A percentile compares a stretch with the other conserved stretches of the same genome.
Conservation (phyloP, 1,140 invertebrate genomes). For the Pseudachorutes palmiensis region DNA sequence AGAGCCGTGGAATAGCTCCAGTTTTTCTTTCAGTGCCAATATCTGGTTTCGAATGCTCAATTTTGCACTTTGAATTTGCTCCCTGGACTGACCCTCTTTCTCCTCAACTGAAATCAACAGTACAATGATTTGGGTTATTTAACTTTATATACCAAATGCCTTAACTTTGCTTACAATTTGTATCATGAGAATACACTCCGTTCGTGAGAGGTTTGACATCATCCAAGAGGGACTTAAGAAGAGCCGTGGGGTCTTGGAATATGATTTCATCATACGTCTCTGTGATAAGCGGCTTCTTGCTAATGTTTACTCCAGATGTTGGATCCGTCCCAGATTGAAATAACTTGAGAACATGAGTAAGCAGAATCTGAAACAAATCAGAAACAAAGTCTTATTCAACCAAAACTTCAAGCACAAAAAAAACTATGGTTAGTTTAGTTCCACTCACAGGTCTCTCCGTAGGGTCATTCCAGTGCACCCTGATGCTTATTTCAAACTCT, state of each 20-base stretch:
- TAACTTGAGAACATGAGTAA: conserved; percentile 91
- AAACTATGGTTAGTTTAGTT: neutral
- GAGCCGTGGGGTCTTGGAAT: conserved; percentile 85
- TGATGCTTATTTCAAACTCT: conserved; percentile 98
- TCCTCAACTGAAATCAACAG: neutral
- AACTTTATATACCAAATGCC: neutral
- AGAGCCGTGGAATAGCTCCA: conserved; percentile 53
- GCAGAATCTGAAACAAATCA: conserved; percentile 63
- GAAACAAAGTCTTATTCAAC: too few relatives aligned
- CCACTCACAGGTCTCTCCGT: conserved; percentile 82
- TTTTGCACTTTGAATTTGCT: neutral
- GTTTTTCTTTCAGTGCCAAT: neutral
- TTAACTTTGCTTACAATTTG: neutral
- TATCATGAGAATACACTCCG: neutral
- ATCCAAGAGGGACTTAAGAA: conserved; percentile 82
- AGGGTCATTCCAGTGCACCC: conserved; percentile 95
- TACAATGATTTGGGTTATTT: neutral
- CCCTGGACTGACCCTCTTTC: neutral
- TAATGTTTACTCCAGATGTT: conserved; percentile 4
- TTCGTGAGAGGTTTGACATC: conserved; percentile 52
- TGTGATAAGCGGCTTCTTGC: conserved; percentile 74
- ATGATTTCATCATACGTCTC: conserved; percentile 97
- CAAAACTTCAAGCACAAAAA: too few relatives aligned
- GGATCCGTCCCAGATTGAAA: conserved; percentile 73
- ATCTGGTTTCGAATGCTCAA: neutral